These are phyloP conservation scores for Papilio machaon DNA, from an alignment of 1,140 invertebrate genomes.

Conservation along the genomic window DNA sequence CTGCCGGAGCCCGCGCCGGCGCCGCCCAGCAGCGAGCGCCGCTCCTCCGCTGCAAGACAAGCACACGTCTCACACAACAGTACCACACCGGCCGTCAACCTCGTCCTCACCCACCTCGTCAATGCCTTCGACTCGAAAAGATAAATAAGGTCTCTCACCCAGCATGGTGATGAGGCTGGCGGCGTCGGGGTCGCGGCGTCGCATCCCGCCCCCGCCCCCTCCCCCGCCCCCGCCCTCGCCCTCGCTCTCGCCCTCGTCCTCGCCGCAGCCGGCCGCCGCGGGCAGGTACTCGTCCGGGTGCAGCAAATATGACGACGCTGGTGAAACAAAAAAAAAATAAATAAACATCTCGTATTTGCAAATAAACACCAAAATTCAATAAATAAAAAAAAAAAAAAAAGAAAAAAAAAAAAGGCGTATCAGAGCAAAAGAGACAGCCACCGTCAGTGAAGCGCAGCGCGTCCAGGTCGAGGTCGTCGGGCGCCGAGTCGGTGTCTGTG, in stretches of 20 bases:
- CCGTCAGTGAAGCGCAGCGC: slow-evolving; percentile 55
- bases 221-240: slow-evolving; percentile 83
- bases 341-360: neutral
- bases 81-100: no score
- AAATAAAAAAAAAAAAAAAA: no score
- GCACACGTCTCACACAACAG: neutral
- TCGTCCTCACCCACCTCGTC: no score
- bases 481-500: slow-evolving; percentile 60
- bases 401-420: no score
- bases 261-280: slow-evolving; percentile 85
- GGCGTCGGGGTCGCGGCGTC: slow-evolving; percentile 71
- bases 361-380: no score
- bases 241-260: slow-evolving; percentile 84
- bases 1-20: slow-evolving; percentile 86
- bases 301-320: slow-evolving; percentile 88
- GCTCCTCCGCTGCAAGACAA: slow-evolving; percentile 83
- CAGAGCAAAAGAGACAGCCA: slow-evolving; percentile 32
- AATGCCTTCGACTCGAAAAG: no score
- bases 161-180: slow-evolving; percentile 75
- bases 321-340: neutral
- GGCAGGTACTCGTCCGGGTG: slow-evolving; percentile 94
- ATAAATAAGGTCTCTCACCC: slow-evolving; percentile 44
- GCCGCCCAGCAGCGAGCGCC: slow-evolving; percentile 87
- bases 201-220: slow-evolving; percentile 77
- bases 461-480: slow-evolving; percentile 49